These are phyloP conservation scores for Aleadryas rufinucha DNA, from an alignment of 2,113 vertebrate genomes.

Conservation along the genomic window DNA sequence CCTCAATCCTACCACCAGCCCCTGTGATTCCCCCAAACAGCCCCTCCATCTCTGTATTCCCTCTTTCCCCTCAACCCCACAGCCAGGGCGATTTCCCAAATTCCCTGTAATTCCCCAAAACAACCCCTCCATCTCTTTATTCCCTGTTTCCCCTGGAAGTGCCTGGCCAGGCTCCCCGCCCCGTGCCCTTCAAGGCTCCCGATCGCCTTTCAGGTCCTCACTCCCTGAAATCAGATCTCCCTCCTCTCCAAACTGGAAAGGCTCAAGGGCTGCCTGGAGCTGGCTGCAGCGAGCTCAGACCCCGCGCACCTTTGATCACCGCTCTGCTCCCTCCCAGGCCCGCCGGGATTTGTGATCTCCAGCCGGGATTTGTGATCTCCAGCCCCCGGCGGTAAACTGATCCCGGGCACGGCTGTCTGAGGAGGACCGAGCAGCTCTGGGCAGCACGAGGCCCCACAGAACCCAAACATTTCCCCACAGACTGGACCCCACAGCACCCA, in stretches of 20 bases:
- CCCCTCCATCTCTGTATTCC: background rate
- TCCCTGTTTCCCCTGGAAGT: background rate
- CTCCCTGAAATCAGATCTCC: constrained; percentile 35
- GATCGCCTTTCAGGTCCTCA: constrained; percentile 5
- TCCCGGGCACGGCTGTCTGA: background rate
- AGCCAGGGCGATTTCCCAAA: background rate
- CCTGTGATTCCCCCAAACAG: background rate
- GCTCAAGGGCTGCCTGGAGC: constrained; percentile 11
- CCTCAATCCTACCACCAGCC: too few relatives aligned
- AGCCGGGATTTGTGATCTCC: background rate
- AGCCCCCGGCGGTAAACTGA: background rate
- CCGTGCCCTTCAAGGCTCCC: background rate
- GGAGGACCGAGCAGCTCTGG: background rate
- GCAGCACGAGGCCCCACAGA: background rate
- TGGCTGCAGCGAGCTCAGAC: background rate
- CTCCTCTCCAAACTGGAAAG: background rate
- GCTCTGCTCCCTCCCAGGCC: background rate
- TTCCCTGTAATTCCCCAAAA: background rate
- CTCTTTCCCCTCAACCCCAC: background rate
- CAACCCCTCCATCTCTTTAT: rapidly evolving
- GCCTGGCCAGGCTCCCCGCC: background rate
- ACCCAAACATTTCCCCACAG: too few relatives aligned
- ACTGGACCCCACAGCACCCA: too few relatives aligned
- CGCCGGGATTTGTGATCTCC: background rate
- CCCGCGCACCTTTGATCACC: constrained; percentile 40